phyloP scores from a whole-genome alignment of 2,888 invertebrate species.

The Hemithea aestivaria region DNA sequence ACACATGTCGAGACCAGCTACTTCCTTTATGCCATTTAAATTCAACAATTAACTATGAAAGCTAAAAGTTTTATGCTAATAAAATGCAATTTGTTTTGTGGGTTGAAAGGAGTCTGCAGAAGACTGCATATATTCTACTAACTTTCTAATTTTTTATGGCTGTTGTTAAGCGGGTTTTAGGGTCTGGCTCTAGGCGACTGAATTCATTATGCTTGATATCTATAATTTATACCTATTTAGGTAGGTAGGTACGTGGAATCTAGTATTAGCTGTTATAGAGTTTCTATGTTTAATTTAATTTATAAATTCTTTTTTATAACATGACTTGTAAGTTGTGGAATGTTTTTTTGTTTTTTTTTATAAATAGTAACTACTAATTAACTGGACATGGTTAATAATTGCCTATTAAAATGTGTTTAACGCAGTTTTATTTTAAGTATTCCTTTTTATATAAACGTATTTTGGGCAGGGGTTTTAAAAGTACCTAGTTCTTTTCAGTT shows the following conservation, averaged over 20 bases:
- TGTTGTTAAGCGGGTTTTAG: constrained; percentile 68
- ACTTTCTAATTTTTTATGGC: constrained; percentile 74
- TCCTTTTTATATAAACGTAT: no score
- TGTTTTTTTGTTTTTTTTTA: no score
- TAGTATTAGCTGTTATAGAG: no score
- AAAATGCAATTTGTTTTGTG: constrained; percentile 73
- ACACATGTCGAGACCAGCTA: constrained; percentile 38
- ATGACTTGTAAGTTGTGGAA: no score
- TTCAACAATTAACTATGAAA: constrained; percentile 65
- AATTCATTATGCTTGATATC: constrained; percentile 32
- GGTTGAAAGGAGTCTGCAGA: constrained; percentile 69
- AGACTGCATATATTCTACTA: constrained; percentile 60
- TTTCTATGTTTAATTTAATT: no score
- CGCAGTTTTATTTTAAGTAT: no score
- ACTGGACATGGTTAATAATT: no score
- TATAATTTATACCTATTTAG: constrained; percentile 11
- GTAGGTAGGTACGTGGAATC: constrained; percentile 2
- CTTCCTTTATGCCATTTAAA: constrained; percentile 55
- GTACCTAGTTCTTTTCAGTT: no score
- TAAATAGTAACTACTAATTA: no score
- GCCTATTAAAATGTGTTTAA: no score
- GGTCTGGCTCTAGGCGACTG: constrained; percentile 51
- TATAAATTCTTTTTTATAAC: no score
- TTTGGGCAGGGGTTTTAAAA: no score
- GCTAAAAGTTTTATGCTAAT: constrained; percentile 69